A percentile compares a stretch with the other conserved stretches of the same genome.
These are phyloP conservation scores for Darevskia mixta DNA, from an alignment of 2,797 vertebrate genomes.

Conservation along the genomic window DNA sequence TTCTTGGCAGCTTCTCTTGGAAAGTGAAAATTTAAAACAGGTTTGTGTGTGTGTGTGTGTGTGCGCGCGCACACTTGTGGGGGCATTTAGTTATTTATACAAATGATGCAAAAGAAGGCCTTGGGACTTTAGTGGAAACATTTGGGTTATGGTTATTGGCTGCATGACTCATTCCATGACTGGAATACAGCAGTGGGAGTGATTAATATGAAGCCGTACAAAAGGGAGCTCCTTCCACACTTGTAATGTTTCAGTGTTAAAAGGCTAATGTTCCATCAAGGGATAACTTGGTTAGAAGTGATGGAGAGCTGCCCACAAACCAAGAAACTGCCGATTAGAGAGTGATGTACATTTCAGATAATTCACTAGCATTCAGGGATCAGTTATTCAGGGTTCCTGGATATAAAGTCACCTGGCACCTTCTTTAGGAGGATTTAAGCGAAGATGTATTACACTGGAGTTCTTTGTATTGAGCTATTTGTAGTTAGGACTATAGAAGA, in stretches of 20 bases:
- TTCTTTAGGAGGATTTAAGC: neutral
- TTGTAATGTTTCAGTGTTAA: neutral
- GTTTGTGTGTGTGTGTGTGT: neutral
- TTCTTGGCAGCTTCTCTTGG: neutral
- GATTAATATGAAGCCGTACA: neutral
- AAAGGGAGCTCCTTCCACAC: neutral
- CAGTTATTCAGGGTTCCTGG: neutral
- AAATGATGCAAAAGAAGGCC: neutral
- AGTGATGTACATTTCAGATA: neutral
- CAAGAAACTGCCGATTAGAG: neutral
- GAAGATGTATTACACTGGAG: neutral
- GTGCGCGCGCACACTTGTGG: neutral
- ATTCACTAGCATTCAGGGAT: neutral
- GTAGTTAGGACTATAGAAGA: too few relatives aligned
- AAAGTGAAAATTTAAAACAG: conserved; percentile 13
- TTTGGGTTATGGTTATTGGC: neutral
- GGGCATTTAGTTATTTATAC: neutral
- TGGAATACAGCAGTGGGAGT: neutral
- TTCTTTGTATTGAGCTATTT: neutral
- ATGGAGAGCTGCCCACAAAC: neutral
- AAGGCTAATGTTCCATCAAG: neutral
- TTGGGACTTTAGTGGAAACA: neutral
- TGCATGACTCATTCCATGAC: neutral
- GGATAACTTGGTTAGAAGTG: neutral
- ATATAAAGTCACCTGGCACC: neutral